phyloP scores from a whole-genome alignment of 2,797 vertebrate genomes.

The Manis crassicaudata region DNA sequence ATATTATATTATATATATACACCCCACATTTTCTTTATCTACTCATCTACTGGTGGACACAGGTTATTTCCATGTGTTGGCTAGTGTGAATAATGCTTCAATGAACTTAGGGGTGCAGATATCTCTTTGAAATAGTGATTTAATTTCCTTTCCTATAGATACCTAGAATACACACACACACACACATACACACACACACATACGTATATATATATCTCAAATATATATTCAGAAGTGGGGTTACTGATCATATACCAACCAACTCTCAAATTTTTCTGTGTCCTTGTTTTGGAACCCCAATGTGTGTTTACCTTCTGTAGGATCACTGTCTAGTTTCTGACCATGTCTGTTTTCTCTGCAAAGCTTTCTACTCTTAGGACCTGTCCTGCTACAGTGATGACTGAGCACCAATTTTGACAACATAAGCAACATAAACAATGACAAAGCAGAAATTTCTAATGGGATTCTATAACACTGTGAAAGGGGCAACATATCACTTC shows the following conservation, averaged over 20 bases:
- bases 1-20: not conserved
- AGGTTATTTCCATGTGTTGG: not conserved
- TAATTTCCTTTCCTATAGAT: not conserved
- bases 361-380: not conserved
- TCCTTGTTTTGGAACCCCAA: not conserved
- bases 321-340: not conserved
- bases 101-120: not conserved
- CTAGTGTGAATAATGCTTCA: not conserved
- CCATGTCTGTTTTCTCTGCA: not conserved
- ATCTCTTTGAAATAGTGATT: not conserved
- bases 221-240: not conserved
- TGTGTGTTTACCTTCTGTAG: not conserved
- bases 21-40: not conserved
- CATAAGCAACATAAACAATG: not conserved
- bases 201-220: no score
- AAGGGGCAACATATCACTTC: constrained; percentile 10
- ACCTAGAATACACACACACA: no score
- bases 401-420: not conserved
- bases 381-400: not conserved
- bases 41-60: not conserved
- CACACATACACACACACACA: no score
- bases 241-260: not conserved
- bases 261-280: not conserved
- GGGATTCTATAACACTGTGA: not conserved
- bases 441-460: not conserved